Evolutionary conservation across 2,888 invertebrate genomes (phyloP).

Genomic region (Sympetrum striolatum): DNA sequence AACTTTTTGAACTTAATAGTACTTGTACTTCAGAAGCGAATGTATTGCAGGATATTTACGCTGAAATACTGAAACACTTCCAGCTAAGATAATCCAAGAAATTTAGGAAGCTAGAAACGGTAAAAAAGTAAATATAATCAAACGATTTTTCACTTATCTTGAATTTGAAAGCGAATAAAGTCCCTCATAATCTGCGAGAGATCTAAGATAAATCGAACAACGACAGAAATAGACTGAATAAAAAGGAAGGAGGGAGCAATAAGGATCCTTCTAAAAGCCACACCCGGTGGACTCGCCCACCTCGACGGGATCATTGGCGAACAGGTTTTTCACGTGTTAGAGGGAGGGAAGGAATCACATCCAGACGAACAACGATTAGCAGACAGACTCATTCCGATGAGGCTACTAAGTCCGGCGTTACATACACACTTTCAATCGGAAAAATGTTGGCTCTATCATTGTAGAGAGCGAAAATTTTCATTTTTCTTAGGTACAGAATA

Average conservation of each 20-base stretch:
- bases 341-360: background rate
- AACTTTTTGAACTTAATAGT: no score
- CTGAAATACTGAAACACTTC: no score
- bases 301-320: conserved; percentile 6
- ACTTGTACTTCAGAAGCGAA: no score
- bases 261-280: conserved; percentile 3
- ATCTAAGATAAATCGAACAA: background rate
- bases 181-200: background rate
- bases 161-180: background rate
- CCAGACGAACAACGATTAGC: background rate
- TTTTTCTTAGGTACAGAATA: no score
- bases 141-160: no score
- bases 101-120: no score
- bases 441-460: no score
- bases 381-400: background rate
- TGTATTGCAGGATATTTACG: no score
- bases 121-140: no score
- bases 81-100: no score
- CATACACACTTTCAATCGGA: background rate
- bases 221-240: background rate
- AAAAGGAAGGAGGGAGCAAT: background rate
- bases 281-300: conserved; percentile 23
- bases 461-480: no score
- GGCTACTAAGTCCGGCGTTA: background rate
- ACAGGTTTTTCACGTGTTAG: background rate